Base-by-base conservation (phyloP, 2,797 vertebrate species). In the Bradypus variegatus region DNA sequence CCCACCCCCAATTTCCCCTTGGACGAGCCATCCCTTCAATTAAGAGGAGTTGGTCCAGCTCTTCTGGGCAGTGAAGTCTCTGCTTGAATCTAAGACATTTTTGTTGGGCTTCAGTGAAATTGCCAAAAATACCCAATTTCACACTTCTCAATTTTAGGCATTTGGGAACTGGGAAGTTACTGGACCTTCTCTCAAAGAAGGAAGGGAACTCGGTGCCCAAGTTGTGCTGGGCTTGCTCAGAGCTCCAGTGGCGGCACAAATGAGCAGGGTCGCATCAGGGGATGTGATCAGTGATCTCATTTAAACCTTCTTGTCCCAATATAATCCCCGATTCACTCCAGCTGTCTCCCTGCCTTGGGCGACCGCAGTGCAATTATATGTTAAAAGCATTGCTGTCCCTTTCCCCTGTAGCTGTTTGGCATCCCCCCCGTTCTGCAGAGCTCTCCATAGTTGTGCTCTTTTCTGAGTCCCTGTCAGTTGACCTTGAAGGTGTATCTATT, bases 361-460 rank as follows among this genome's bases (percentile, higher is more conserved):
- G 38, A 25, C 27, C 38, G 11, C 58, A 48, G 70, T 2, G 23
- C 11, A 23, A 36, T 85, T 79, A 64, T 38, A 55, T 64, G 25
- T 92, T 79, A 77, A 86, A 85, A 92, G 55, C 31, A 25, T 86
- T 90, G 81, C 86, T 88, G 29, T 45, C 62, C 13, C 16, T n/a
- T 9, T 33, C 12, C 8, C 19, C 65, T 25, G 4, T 3, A 77
- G 45, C 64, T 88, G 10, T 45, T 19, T 62, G 69, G 45, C 55
- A 69, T 73, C 65, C 58, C 27, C 69, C 23, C 36, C 45, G 31
- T 67, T 83, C 89, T n/a, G 0, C 3, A 9, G 50, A 38, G 73
- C 78, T 86, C 83, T 48, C 14, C 1, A 48, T 38, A 27, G 2
- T 75, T 36, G 15, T 0, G 5, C 45, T 89, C 55, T 80, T 78